These are phyloP conservation scores for Tor tambroides DNA, from an alignment of 2,113 vertebrate genomes.

Conservation along the genomic window DNA sequence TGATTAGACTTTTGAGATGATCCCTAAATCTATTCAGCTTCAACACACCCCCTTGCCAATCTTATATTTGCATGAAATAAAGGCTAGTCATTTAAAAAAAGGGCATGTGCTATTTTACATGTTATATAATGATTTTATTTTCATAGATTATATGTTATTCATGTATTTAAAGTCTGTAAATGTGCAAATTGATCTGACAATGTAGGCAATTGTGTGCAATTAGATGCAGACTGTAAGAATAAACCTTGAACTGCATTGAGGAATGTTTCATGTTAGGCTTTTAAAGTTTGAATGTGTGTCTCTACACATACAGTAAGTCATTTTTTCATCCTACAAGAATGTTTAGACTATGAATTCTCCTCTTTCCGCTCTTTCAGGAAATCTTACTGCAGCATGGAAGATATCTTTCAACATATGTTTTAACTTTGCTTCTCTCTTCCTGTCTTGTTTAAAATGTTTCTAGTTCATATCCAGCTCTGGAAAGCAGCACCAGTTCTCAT, in stretches of 20 bases:
- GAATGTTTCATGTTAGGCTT: background rate
- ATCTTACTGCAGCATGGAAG: constrained; percentile 3
- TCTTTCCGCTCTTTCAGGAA: constrained; percentile 15
- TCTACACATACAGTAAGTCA: constrained; percentile 7
- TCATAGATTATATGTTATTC: background rate
- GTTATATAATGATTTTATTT: background rate
- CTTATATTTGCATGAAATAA: constrained; percentile 28
- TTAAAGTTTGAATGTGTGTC: background rate
- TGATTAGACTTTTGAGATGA: constrained; percentile 25
- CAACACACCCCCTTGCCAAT: constrained; percentile 40
- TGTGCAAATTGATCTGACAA: background rate
- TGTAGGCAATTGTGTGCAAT: background rate
- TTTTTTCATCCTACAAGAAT: background rate
- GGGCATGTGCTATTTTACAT: background rate
- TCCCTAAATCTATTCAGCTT: constrained; percentile 26
- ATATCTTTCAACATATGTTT: constrained; percentile 21
- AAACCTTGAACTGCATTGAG: background rate
- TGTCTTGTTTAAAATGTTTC: constrained; percentile 5
- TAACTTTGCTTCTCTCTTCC: constrained; percentile 7
- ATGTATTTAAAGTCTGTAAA: background rate
- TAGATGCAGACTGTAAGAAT: background rate
- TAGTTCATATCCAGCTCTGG: background rate
- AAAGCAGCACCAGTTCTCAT: background rate
- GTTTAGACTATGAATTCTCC: constrained; percentile 30
- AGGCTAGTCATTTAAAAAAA: constrained; percentile 13